phyloP scores from a whole-genome alignment of 2,113 vertebrate species.

The Plecotus auritus region DNA sequence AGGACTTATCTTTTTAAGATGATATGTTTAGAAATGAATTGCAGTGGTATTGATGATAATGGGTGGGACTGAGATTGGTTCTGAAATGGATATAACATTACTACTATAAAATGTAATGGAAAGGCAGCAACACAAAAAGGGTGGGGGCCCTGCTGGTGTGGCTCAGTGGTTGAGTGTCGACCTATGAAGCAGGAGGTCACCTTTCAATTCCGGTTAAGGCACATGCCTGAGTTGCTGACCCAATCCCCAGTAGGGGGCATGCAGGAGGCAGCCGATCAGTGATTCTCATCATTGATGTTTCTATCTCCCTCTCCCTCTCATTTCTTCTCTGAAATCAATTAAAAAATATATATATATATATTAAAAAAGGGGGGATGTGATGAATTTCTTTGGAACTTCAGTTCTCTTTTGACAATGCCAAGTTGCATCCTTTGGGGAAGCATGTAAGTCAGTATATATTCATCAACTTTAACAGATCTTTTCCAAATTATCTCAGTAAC shows the following conservation, averaged over 20 bases:
- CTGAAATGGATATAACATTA: not conserved
- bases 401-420: not conserved
- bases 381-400: not conserved
- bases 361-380: not conserved
- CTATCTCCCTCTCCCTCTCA: too few species aligned
- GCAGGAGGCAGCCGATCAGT: too few species aligned
- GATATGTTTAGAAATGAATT: slow-evolving; percentile 3
- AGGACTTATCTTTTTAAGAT: not conserved
- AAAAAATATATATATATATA: too few species aligned
- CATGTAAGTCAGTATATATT: not conserved
- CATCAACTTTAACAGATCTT: not conserved
- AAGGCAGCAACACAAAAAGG: not conserved
- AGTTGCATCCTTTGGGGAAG: not conserved
- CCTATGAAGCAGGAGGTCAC: too few species aligned
- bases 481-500: not conserved
- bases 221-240: too few species aligned
- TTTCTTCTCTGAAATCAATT: too few species aligned
- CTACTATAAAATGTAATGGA: not conserved
- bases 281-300: too few species aligned
- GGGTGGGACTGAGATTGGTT: not conserved
- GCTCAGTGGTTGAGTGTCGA: too few species aligned
- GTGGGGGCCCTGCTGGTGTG: too few species aligned
- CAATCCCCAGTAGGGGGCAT: too few species aligned
- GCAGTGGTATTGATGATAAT: not conserved
- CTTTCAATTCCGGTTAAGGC: too few species aligned